Conservation (phyloP, 2,888 invertebrate species). For the Linnaemya vulpina region DNA sequence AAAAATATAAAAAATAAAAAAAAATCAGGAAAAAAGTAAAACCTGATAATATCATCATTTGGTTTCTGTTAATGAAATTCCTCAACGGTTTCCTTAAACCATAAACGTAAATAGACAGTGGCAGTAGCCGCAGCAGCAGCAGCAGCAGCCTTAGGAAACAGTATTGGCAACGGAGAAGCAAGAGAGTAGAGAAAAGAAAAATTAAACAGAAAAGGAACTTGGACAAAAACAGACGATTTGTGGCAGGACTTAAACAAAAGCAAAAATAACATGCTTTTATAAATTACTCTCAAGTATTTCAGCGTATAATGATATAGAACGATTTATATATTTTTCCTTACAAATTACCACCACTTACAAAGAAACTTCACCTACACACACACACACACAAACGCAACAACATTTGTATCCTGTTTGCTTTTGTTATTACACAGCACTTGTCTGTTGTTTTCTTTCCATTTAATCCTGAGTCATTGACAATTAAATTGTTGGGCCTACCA, state of each 20-base stretch:
- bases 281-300: constrained; percentile 17
- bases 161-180: not conserved
- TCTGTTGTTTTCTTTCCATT: constrained; percentile 30
- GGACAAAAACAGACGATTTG: constrained; percentile 50
- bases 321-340: not conserved
- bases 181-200: constrained; percentile 3
- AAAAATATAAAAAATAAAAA: not conserved
- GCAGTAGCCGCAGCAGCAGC: not conserved
- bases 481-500: constrained; percentile 60
- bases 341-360: constrained; percentile 19
- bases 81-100: constrained; percentile 49
- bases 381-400: constrained; percentile 13
- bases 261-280: constrained; percentile 20
- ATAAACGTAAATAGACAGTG: constrained; percentile 19
- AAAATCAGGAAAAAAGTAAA: not conserved
- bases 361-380: not conserved
- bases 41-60: constrained; percentile 61
- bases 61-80: constrained; percentile 66
- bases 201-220: constrained; percentile 6
- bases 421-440: constrained; percentile 14
- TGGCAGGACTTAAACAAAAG: constrained; percentile 47
- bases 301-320: not conserved
- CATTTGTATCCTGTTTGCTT: constrained; percentile 5
- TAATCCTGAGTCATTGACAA: constrained; percentile 63
- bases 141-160: not conserved